Percentiles rank a stretch among this genome's conserved stretches.
phyloP scores from a whole-genome alignment of 2,797 vertebrate species.

The Microcaecilia unicolor region DNA sequence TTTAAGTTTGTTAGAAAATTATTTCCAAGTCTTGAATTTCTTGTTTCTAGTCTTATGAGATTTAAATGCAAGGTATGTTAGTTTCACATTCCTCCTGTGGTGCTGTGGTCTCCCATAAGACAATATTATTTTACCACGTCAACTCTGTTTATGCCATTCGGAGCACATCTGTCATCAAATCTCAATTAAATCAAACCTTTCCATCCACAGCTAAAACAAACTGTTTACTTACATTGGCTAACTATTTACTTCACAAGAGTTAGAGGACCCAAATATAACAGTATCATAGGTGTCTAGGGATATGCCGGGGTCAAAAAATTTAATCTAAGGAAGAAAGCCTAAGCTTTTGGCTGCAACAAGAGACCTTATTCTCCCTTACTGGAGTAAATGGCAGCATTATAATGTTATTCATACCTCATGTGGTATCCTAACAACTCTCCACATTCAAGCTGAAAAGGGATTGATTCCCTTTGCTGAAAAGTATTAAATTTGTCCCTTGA shows the following conservation, averaged over 20 bases:
- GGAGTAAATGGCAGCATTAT: constrained; percentile 62
- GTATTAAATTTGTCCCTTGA: constrained; percentile 71
- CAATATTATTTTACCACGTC: constrained; percentile 55
- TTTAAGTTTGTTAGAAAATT: no score
- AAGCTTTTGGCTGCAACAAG: constrained; percentile 51
- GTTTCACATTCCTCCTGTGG: constrained; percentile 45
- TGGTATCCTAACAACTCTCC: constrained; percentile 62
- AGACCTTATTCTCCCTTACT: constrained; percentile 44
- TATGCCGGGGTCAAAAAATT: constrained; percentile 64
- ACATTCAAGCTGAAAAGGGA: constrained; percentile 59
- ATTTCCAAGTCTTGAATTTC: constrained; percentile 36
- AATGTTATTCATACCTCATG: constrained; percentile 62
- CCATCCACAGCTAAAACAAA: constrained; percentile 70
- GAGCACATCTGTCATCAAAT: constrained; percentile 71
- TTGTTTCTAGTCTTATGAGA: constrained; percentile 36
- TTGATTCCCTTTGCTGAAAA: constrained; percentile 62
- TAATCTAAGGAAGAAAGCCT: constrained; percentile 55
- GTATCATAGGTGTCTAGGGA: constrained; percentile 61
- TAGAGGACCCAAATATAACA: constrained; percentile 59
- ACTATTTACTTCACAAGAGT: constrained; percentile 69
- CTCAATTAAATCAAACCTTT: constrained; percentile 66
- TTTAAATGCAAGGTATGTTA: constrained; percentile 37
- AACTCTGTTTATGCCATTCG: constrained; percentile 62
- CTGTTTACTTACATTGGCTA: constrained; percentile 69
- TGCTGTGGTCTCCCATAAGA: constrained; percentile 33